Evolutionary conservation across 2,797 vertebrate genomes (phyloP), one percentile per base, ranked within the genome.

Genomic region (Aeoliscus strigatus): DNA sequence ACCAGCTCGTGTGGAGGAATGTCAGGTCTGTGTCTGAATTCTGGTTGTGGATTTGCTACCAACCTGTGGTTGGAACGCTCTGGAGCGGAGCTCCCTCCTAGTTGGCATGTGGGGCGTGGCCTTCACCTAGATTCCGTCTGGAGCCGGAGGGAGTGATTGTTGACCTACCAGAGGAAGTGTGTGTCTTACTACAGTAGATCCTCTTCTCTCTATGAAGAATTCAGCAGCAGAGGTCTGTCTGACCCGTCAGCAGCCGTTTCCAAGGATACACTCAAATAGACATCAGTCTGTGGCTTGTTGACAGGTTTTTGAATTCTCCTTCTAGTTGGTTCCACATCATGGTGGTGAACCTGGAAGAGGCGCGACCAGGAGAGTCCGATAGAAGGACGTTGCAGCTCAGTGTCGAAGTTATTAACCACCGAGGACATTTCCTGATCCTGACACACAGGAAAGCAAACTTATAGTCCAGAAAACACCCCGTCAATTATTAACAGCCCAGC

Each of bases 401-500:
- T n/a, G n/a, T n/a, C n/a, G n/a, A n/a, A n/a, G n/a, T n/a, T n/a
- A n/a, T n/a, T n/a, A n/a, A n/a, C n/a, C n/a, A n/a, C n/a, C n/a
- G n/a, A n/a, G n/a, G n/a, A n/a, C n/a, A 17, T 57, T 75, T 72
- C 61, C 65, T 79, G 51, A 50, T 54, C 28, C 43, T 32, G 25
- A 46, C 68, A 59, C 51, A 53, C 17, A 13, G 26, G 50, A 60
- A 46, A 60, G 58, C 54, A 58, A 51, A 57, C 31, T 61, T 49
- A 32, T 40, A 54, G 66, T 61, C 64, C 30, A 55, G 73, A 73
- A 77, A 83, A 80, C 74, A 74, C 31, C 49, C 56, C 39, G 48
- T 89, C 70, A 89, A 88, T 88, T 82, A 90, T 90, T 89, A 82
- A 89, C 81, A 58, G 62, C 30, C 57, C 62, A 48, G 49, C 35